Evolutionary conservation across 2,797 vertebrate genomes (phyloP), one percentile per base, ranked within the genome.

Genomic region (Scolopax bukidnonensis): DNA sequence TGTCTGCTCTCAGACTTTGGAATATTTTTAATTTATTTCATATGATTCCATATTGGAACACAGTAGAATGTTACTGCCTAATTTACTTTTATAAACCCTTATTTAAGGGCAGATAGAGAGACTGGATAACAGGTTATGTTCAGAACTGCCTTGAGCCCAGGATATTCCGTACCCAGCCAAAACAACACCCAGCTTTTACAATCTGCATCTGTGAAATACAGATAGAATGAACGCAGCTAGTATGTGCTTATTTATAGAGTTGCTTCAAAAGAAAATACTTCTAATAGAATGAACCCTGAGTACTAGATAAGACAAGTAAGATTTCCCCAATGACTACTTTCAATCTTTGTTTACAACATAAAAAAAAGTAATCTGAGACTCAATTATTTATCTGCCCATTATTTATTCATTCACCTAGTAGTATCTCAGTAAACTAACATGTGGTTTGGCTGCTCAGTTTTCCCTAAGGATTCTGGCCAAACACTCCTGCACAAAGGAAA

Each of bases 371-470:
- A 3, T 21, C 45, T 36, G 28, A 78, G 76, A 81, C 75, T 97
- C 77, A 92, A 92, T 97, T 97, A 95, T 97, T 96, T 96, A 96
- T 95, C 75, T 91, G 64, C 3, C 64, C 21, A 96, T 96, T 95
- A 95, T 93, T 96, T 95, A 97, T 97, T 97, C 59, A 94, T 96
- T 81, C 78, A 92, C 63, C 84, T 90, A 70, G 51, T 90, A 92
- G 68, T 94, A 88, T 67, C 71, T 93, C 86, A 90, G 89, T 89
- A 93, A 97, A 92, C 87, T 84, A 82, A 75, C 56, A 81, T 77
- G 91, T 90, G 87, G 74, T 95, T 95, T 93, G 81, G 28, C 73
- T 97, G 78, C 71, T 92, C 63, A 78, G 71, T 75, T 94, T 93
- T 51, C 89, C 81, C 53, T 48, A 93, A 94, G 90, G 78, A 91